phyloP scores from a whole-genome alignment of 2,888 invertebrate species.

The Euzophera pinguis region DNA sequence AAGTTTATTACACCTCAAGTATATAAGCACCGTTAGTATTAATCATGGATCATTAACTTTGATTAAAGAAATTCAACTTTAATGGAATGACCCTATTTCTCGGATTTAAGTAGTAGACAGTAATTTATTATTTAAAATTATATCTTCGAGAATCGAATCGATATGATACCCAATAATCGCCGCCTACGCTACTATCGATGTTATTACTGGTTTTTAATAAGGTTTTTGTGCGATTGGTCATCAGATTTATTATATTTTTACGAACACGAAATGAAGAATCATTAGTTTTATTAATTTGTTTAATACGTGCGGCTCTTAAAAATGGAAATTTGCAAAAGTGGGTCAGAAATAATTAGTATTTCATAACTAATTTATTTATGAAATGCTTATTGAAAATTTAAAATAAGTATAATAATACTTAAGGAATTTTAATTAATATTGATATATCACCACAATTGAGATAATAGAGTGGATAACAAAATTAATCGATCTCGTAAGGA shows the following conservation, averaged over 20 bases:
- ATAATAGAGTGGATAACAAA: too few species aligned
- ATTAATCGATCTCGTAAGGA: too few species aligned
- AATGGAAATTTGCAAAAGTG: too few species aligned
- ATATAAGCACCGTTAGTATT: not conserved
- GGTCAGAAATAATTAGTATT: too few species aligned
- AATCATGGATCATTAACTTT: slow-evolving; percentile 6
- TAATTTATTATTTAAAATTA: slow-evolving; percentile 6
- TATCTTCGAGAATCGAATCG: not conserved
- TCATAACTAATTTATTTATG: too few species aligned
- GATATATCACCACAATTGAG: too few species aligned
- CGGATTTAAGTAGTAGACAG: not conserved
- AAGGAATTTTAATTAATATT: too few species aligned
- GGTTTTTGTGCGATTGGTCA: not conserved
- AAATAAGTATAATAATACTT: too few species aligned
- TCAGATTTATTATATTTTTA: not conserved
- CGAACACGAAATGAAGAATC: not conserved
- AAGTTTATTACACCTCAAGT: not conserved
- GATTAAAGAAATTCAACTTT: slow-evolving; percentile 3
- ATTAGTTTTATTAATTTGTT: not conserved
- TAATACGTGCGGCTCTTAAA: too few species aligned
- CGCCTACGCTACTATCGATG: slow-evolving; percentile 1
- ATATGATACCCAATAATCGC: slow-evolving; percentile 6
- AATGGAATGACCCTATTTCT: slow-evolving; percentile 1
- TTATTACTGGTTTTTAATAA: slow-evolving; percentile 2
- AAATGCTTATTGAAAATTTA: too few species aligned